Base-by-base conservation (phyloP, 1,140 invertebrate species). In the Bombus pascuorum region DNA sequence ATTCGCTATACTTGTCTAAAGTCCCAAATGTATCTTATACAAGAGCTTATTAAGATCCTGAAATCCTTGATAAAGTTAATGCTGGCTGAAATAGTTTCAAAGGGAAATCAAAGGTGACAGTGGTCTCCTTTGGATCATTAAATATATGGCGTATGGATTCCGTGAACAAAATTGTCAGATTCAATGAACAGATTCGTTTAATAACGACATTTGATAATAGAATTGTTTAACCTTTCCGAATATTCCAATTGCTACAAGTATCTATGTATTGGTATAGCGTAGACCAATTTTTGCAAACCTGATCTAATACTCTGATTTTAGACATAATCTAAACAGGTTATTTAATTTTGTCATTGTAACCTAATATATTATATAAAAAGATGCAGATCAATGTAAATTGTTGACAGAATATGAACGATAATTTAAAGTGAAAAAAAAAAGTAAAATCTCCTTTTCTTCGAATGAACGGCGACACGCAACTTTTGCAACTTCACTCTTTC, bases 31-130 rank as follows among this genome's bases (percentile, higher is more conserved):
- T 77, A 62, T 77, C 32, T 62, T 62, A 34, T 62, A 62, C 22
- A 37, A 76, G 25, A 77, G 57, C 37, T 39, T 76, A 77, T 62
- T 77, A 77, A 77, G 57, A 62, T 42, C 37, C 18, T 32, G 25
- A 77, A 77, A 62, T 62, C 15, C 44, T 39, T 22, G 57, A 8
- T 39, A 39, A 59, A 77, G 34, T 62, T 25, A 22, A 77, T 62
- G 8, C 15, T 25, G 9, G 57, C 6, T 39, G 15, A 37, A 77
- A 62, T n/a, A 77, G 57, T 28, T 76, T 39, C 25, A 39, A 57
- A 59, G 18, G 5, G 25, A 25, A 47, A 75, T 39, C 39, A 42
- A n/a, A 34, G 28, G 10, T 13, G 3, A 53, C 5, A 8, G 2
- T 5, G 44, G 4, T 57, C 42, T 25, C 44, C 73, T 32, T 53